phyloP scores from a whole-genome alignment of 2,888 invertebrate species.

The Nudaria mundana region DNA sequence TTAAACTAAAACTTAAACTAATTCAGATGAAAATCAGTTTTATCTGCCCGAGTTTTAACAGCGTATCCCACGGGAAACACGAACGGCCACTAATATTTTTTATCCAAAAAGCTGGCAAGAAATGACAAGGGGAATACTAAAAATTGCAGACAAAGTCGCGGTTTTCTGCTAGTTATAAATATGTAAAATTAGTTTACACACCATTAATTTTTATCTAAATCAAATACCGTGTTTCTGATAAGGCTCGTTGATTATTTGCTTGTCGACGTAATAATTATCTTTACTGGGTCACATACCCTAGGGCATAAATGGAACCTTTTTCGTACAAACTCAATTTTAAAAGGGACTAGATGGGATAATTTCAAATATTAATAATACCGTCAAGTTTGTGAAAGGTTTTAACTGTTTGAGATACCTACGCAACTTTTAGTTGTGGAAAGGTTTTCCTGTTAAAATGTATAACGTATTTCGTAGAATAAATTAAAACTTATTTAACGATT shows the following conservation, averaged over 20 bases:
- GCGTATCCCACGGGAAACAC: too few relatives aligned
- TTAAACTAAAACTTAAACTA: too few relatives aligned
- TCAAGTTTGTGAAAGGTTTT: neutral
- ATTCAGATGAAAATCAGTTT: too few relatives aligned
- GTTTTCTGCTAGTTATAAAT: too few relatives aligned
- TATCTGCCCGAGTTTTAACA: too few relatives aligned
- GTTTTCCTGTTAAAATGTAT: neutral
- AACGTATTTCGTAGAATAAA: neutral
- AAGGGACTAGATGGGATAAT: slow-evolving; percentile 6
- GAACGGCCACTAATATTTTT: too few relatives aligned
- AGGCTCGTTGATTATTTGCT: slow-evolving; percentile 5
- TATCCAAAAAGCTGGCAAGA: too few relatives aligned
- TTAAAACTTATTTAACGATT: neutral
- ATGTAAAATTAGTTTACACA: too few relatives aligned
- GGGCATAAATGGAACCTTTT: slow-evolving; percentile 11
- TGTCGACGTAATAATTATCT: slow-evolving; percentile 5
- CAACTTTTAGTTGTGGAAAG: neutral
- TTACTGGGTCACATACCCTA: slow-evolving; percentile 10
- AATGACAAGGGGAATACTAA: too few relatives aligned
- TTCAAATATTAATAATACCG: slow-evolving; percentile 6
- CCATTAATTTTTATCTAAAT: too few relatives aligned
- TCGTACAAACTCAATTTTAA: slow-evolving; percentile 15
- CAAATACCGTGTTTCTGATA: too few relatives aligned
- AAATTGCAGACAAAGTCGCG: too few relatives aligned
- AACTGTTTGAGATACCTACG: neutral